These are phyloP conservation scores for Botia almorhae DNA, from an alignment of 2,797 vertebrate species.

Conservation along the genomic window DNA sequence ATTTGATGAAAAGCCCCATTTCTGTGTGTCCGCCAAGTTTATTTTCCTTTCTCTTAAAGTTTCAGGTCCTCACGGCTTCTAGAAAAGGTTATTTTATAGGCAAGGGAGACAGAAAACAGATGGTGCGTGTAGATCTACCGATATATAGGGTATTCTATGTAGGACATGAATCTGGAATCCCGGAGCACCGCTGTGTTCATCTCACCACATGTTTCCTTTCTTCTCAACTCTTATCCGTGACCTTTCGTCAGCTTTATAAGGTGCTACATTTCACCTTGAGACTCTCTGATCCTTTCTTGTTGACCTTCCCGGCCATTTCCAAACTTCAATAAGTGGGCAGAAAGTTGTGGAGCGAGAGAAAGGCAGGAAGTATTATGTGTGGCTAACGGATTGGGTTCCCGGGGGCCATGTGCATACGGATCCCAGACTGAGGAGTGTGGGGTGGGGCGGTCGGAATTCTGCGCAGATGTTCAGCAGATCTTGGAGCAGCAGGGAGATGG, in stretches of 20 bases:
- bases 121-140: slow-evolving; percentile 12
- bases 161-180: not conserved
- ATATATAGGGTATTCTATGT: not conserved
- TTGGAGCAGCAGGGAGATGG: slow-evolving; percentile 4
- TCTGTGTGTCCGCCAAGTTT: not conserved
- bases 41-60: not conserved
- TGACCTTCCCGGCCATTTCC: slow-evolving; percentile 21
- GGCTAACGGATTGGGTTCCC: not conserved
- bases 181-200: slow-evolving; percentile 24
- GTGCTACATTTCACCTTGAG: slow-evolving; percentile 16
- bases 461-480: slow-evolving; percentile 57
- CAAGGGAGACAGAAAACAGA: slow-evolving; percentile 3
- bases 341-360: not conserved
- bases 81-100: slow-evolving; percentile 25
- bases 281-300: slow-evolving; percentile 16
- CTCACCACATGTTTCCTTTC: slow-evolving; percentile 31
- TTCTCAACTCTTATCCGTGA: slow-evolving; percentile 18
- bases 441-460: not conserved
- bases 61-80: not conserved
- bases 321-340: slow-evolving; percentile 1
- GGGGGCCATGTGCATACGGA: not conserved
- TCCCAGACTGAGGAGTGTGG: not conserved
- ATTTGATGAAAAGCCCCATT: not conserved
- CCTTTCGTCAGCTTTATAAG: slow-evolving; percentile 36
- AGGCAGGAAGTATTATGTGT: slow-evolving; percentile 6